Evolutionary conservation across 2,113 vertebrate species (phyloP).

Genomic region (Platysteira castanea): DNA sequence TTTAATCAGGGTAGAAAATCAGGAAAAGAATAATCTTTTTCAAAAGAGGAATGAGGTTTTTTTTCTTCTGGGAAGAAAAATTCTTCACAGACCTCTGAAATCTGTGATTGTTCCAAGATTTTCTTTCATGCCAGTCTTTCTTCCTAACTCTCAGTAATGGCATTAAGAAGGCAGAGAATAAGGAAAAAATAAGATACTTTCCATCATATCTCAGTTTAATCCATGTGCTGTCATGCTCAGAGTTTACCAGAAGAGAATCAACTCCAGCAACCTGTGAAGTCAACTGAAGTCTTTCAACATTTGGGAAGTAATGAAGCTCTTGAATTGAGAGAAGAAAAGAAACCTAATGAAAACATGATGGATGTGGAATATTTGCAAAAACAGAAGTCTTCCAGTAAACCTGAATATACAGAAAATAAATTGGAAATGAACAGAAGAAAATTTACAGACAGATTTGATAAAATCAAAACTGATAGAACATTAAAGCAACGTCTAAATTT

Average conservation of each 20-base stretch:
- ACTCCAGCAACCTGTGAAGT: conserved; percentile 7
- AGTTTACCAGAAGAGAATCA: conserved; percentile 4
- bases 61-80: neutral
- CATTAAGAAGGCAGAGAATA: neutral
- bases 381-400: neutral
- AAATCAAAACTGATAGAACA: neutral
- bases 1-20: neutral
- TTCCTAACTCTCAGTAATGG: neutral
- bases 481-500: neutral
- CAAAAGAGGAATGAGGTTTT: neutral
- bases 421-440: neutral
- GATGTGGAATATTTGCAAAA: neutral
- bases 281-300: neutral
- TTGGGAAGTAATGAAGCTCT: neutral
- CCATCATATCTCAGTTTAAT: neutral
- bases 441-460: neutral
- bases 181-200: neutral
- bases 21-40: neutral
- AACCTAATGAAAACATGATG: neutral
- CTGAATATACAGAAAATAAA: neutral
- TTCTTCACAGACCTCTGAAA: neutral
- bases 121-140: neutral
- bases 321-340: neutral
- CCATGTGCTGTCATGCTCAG: conserved; percentile 20
- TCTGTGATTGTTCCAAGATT: neutral